Conservation (phyloP, 2,797 vertebrate species). For the Podargus strigoides region DNA sequence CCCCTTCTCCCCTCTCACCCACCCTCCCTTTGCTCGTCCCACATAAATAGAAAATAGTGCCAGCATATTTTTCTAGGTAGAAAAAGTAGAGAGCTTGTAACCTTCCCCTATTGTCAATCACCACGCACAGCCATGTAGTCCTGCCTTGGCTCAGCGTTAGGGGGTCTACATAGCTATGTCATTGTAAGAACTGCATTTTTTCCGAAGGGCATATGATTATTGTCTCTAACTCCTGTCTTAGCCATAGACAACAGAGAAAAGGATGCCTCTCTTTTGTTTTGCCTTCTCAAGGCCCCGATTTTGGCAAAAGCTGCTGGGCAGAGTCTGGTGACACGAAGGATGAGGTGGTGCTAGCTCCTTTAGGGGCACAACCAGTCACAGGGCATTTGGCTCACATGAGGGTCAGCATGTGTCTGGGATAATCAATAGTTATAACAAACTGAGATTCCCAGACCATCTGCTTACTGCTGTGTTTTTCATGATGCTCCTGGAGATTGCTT, state of each 20-base stretch:
- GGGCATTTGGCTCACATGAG: not conserved
- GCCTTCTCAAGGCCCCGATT: not conserved
- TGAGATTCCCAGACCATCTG: not conserved
- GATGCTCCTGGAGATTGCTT: not conserved
- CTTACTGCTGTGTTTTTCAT: not conserved
- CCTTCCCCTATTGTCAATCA: not conserved
- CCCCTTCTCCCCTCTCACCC: not conserved
- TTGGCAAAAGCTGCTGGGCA: not conserved
- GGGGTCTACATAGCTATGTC: not conserved
- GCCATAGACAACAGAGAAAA: not conserved
- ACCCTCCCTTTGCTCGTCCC: not conserved
- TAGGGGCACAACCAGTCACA: not conserved
- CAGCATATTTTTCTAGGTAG: not conserved
- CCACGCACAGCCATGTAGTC: not conserved
- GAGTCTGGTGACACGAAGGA: not conserved
- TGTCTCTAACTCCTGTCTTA: not conserved
- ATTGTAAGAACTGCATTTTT: not conserved
- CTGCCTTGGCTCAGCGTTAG: not conserved
- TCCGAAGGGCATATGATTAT: not conserved
- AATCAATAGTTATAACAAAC: not conserved
- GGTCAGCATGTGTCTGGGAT: not conserved
- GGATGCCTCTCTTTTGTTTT: not conserved
- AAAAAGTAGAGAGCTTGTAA: not conserved
- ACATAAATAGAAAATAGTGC: not conserved
- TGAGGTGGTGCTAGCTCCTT: not conserved